Evolutionary conservation across 1,140 invertebrate genomes (phyloP).

Genomic region (Latrodectus geometricus): DNA sequence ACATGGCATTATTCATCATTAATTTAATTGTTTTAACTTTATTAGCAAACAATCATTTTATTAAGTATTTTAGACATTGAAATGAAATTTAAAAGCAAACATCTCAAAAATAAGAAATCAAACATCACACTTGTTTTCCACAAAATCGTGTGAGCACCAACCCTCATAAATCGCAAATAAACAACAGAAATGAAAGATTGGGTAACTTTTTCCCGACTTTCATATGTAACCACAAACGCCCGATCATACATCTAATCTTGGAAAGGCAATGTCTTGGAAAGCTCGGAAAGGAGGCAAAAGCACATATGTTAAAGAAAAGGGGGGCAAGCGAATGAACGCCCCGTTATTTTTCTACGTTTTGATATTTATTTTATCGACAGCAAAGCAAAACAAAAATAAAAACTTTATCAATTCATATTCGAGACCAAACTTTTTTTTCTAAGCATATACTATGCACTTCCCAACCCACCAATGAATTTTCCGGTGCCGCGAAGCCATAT

Average conservation of each 20-base stretch:
- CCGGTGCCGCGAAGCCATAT: slow-evolving; percentile 21
- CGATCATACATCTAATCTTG: background rate
- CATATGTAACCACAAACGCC: background rate
- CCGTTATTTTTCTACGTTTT: background rate
- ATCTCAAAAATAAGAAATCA: too few species aligned
- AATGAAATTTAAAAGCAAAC: too few species aligned
- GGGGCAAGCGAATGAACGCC: background rate
- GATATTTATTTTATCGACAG: background rate
- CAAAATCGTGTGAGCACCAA: too few species aligned
- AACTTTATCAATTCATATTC: slow-evolving; percentile 25
- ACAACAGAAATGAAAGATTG: too few species aligned
- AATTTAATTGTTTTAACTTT: too few species aligned
- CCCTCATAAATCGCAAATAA: too few species aligned
- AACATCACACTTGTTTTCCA: too few species aligned
- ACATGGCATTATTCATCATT: too few species aligned
- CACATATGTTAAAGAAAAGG: background rate
- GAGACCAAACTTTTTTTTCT: background rate
- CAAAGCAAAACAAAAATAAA: slow-evolving; percentile 8
- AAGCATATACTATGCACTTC: background rate
- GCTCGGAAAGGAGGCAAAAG: background rate
- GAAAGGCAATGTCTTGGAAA: background rate
- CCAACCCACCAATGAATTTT: background rate
- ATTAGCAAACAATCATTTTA: too few species aligned
- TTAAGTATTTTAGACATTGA: too few species aligned
- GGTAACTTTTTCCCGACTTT: too few species aligned